A percentile compares a stretch with the other conserved stretches of the same genome.
Evolutionary conservation across 2,113 vertebrate species (phyloP).

Genomic region (Chlamydotis undulata): DNA sequence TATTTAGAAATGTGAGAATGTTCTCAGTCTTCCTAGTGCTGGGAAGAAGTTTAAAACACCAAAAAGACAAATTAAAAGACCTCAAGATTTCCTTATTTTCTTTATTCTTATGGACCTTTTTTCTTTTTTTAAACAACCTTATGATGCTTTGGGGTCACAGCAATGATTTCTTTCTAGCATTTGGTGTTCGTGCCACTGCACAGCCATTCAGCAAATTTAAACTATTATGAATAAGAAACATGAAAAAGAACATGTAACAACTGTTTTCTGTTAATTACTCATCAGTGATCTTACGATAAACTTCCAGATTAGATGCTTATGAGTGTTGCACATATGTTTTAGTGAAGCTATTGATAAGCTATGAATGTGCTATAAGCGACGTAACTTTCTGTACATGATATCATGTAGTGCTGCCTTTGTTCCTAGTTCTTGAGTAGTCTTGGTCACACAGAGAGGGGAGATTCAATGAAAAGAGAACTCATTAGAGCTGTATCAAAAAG

Average conservation of each 20-base stretch:
- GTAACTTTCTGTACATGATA: not conserved
- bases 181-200: not conserved
- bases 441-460: not conserved
- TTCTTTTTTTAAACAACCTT: not conserved
- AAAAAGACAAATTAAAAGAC: not conserved
- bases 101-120: not conserved
- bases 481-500: not conserved
- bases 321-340: not conserved
- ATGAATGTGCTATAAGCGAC: not conserved
- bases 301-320: not conserved
- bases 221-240: not conserved
- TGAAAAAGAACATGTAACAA: not conserved
- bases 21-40: not conserved
- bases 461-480: not conserved
- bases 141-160: not conserved
- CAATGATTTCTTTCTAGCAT: not conserved
- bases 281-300: not conserved
- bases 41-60: not conserved
- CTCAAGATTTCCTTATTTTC: not conserved
- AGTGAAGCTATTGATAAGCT: not conserved
- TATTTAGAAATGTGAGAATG: not conserved
- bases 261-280: not conserved
- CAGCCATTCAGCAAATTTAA: not conserved
- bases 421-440: not conserved
- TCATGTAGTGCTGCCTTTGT: not conserved